phyloP scores from a whole-genome alignment of 1,140 invertebrate species.

The Octopus sinensis region DNA sequence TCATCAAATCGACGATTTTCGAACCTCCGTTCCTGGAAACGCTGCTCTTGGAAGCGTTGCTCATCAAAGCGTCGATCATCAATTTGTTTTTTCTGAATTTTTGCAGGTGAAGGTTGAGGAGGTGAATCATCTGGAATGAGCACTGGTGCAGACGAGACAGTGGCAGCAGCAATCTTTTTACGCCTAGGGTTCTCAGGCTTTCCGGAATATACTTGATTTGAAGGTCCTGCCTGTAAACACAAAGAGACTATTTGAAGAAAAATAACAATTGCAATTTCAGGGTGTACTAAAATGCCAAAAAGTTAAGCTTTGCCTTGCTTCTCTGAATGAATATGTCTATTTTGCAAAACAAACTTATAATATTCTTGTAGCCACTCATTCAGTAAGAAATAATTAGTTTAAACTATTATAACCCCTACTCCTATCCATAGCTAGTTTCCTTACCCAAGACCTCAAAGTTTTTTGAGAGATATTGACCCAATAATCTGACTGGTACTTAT shows the following conservation, averaged over 20 bases:
- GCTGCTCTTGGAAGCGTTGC: not conserved
- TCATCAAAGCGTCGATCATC: slow-evolving; percentile 1
- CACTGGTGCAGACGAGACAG: not conserved
- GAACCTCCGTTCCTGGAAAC: not conserved
- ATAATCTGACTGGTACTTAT: too few species aligned
- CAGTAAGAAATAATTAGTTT: too few species aligned
- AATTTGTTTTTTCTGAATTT: not conserved
- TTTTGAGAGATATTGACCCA: too few species aligned
- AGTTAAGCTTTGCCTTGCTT: not conserved
- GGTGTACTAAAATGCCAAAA: not conserved
- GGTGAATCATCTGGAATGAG: slow-evolving; percentile 1
- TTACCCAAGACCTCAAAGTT: too few species aligned
- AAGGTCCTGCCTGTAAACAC: not conserved
- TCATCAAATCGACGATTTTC: not conserved
- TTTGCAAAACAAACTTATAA: too few species aligned
- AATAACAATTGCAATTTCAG: not conserved
- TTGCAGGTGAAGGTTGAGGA: not conserved
- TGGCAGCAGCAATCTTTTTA: not conserved
- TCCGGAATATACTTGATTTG: not conserved
- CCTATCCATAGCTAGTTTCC: too few species aligned
- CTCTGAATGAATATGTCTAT: too few species aligned
- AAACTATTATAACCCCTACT: too few species aligned
- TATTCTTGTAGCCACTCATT: too few species aligned
- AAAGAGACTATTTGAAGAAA: not conserved
- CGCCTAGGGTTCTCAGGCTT: not conserved